Conservation (phyloP, 1,140 invertebrate species). For the Meloidogyne chitwoodi region DNA sequence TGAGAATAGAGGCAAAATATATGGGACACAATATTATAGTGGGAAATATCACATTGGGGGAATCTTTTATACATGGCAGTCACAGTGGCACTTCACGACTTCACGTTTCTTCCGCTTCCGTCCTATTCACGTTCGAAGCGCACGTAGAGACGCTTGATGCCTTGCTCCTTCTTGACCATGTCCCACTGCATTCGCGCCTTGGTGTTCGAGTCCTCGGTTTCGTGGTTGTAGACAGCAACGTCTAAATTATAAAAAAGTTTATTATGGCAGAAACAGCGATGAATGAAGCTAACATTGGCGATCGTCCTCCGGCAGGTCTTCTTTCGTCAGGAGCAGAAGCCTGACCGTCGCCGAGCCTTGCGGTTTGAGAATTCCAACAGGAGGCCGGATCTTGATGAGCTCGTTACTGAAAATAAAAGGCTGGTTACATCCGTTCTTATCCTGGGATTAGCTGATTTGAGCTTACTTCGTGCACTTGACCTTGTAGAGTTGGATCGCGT, state of each 20-base stretch:
- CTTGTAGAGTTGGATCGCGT: not conserved
- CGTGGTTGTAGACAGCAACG: not conserved
- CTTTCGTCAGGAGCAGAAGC: not conserved
- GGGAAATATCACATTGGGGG: not conserved
- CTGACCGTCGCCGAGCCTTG: not conserved
- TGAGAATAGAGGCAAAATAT: not conserved
- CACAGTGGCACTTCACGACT: not conserved
- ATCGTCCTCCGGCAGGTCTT: not conserved
- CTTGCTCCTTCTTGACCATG: not conserved
- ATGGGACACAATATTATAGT: not conserved
- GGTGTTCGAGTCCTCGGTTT: not conserved
- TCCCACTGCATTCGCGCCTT: not conserved
- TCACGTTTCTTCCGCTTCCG: not conserved
- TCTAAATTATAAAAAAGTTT: not conserved
- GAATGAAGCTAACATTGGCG: not conserved
- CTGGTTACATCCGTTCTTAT: not conserved
- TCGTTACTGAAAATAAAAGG: not conserved
- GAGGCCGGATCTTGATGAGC: not conserved
- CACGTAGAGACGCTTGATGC: not conserved
- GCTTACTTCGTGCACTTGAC: not conserved
- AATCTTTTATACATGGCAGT: not conserved
- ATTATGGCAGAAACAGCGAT: not conserved
- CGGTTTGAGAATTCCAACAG: not conserved
- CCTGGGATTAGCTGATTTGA: not conserved
- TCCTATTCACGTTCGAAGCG: not conserved